Evolutionary conservation across 2,113 vertebrate species (phyloP), one percentile per base, ranked within the genome.

Genomic region (Blennius ocellaris): DNA sequence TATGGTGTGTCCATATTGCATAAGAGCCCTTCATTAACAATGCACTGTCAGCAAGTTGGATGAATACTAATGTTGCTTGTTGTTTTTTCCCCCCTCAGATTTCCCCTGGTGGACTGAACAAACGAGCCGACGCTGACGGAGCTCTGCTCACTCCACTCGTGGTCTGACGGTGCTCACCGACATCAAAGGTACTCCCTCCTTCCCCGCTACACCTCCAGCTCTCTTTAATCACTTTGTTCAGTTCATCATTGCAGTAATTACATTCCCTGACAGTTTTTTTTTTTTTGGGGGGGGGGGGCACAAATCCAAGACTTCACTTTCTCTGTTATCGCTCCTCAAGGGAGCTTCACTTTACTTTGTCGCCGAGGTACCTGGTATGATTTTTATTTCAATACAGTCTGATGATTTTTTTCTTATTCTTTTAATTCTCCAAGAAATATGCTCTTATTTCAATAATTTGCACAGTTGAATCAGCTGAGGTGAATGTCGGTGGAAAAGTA

Each of bases 171-270:
- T 73, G 55, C 72, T 58, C 71, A 10, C 61, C 30, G 7, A 82
- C 87, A 80, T 92, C 90, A 90, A 91, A 93, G 92, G 91, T 93
- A 93, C 58, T 11, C 30, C 43, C n/a, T 1, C 66, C 63, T 51
- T 65, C 55, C 45, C 49, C 58, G 54, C 76, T 55, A 44, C 76
- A 83, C 73, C 80, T 80, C 75, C 56, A 79, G 78, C 79, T 70
- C 63, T 64, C 77, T 81, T 87, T 90, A 88, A 83, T 88, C 87
- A 78, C 85, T 84, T 81, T 68, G 76, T 78, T 86, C 75, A 76
- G 78, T 80, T 85, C 76, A 78, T 89, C 79, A 82, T 80, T 69
- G 78, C 76, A 72, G 71, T 82, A 83, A 88, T 89, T 89, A 77
- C 63, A 73, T 83, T 85, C 78, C 53, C 66, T 58, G 59, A 68